Percentiles rank a stretch among this genome's conserved stretches.
Conservation (phyloP, 2,888 invertebrate species). For the Eudasyphora cyanicolor region DNA sequence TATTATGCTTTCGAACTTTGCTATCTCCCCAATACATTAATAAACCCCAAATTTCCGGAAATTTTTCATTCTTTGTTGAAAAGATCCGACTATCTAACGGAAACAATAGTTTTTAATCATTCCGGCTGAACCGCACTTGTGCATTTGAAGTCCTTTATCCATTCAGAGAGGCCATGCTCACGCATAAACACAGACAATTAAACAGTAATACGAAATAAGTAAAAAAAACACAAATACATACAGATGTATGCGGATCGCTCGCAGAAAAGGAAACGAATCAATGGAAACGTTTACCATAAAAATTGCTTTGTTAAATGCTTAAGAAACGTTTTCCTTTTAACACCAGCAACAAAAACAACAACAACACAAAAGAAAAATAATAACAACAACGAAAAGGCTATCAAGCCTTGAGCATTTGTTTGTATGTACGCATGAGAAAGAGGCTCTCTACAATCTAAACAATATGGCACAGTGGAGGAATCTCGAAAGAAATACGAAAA, state of each 20-base stretch:
- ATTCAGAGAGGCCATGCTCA: background rate
- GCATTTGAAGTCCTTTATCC: background rate
- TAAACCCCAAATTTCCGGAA: no score
- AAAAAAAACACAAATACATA: no score
- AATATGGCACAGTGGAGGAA: no score
- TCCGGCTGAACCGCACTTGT: background rate
- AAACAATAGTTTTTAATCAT: background rate
- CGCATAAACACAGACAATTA: background rate
- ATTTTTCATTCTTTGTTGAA: no score
- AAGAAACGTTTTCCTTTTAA: slow-evolving; percentile 16
- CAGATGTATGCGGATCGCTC: no score
- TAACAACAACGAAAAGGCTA: background rate
- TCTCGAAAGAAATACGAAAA: no score
- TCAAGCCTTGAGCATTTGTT: background rate
- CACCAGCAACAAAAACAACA: background rate
- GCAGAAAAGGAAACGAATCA: background rate
- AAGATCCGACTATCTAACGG: background rate
- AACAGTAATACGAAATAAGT: background rate
- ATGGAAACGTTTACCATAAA: slow-evolving; percentile 20
- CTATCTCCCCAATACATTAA: no score
- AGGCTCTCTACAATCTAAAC: no score
- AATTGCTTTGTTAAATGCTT: slow-evolving; percentile 32
- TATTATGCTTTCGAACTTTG: no score
- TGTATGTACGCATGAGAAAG: background rate
- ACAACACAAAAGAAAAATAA: background rate